Base-by-base conservation (phyloP, 2,113 vertebrate species). In the Psilopogon haemacephalus region DNA sequence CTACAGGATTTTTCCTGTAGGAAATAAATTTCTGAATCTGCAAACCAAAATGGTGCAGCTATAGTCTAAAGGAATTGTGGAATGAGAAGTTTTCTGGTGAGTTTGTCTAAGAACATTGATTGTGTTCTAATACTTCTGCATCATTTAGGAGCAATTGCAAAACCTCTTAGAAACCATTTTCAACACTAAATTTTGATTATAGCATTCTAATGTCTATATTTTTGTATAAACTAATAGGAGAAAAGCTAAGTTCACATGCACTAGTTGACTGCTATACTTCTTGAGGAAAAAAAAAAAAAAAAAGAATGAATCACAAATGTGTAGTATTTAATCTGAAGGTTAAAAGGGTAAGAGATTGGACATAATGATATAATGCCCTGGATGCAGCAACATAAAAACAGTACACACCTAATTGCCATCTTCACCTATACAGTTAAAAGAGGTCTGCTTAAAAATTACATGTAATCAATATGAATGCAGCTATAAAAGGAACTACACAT, bases 401-500 rank as follows among this genome's bases (percentile, higher is more conserved):
- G 50, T 42, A 90, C 84, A n/a, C 30, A 80, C 62, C 33, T 96
- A 97, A 97, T 88, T 97, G 81, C 50, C 77, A 71, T 71, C 86
- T 94, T 96, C 69, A 92, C 52, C 95, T 86, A 74, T 79, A 82
- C 33, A 94, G 35, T 90, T 96, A 94, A 96, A 97, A 94, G 79
- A 93, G 44, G 23, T 63, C 50, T 95, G 33, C 79, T 95, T 95
- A 97, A 95, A 97, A 97, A 97, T 95, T 97, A 89, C 64, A 92
- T 91, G 62, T 94, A 97, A 97, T 97, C 96, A 97, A 86, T 96
- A 96, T 72, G 89, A 97, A 96, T 85, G 77, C 42, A 94, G 50
- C 81, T 96, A 93, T 97, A 96, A 97, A 95, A 96, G 92, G 96
- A 84, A 76, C 38, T 55, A 83, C 91, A 92, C 82, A 91, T 90